phyloP scores from a whole-genome alignment of 2,888 invertebrate species.

The Gymnocheta viridis region DNA sequence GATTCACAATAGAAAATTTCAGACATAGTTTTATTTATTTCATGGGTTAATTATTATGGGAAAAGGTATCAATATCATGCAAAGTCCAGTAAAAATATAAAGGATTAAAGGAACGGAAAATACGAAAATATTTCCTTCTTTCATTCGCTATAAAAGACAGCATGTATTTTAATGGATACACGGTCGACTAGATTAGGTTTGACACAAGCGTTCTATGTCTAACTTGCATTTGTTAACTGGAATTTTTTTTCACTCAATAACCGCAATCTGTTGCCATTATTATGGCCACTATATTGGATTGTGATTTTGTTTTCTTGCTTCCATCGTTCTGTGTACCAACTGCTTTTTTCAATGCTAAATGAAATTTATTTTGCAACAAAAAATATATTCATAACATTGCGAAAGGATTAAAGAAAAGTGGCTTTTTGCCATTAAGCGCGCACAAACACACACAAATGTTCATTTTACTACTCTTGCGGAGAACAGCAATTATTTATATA shows the following conservation, averaged over 20 bases:
- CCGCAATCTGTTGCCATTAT: conserved; percentile 66
- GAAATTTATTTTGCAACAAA: conserved; percentile 15
- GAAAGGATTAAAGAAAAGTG: conserved; percentile 29
- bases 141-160: not conserved
- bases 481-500: conserved; percentile 47
- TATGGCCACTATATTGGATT: conserved; percentile 35
- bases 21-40: no score
- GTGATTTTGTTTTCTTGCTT: not conserved
- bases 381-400: conserved; percentile 11
- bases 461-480: not conserved
- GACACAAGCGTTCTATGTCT: conserved; percentile 1
- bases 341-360: conserved; percentile 34
- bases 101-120: no score
- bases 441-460: not conserved
- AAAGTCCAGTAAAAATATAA: no score
- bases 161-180: no score
- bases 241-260: conserved; percentile 45
- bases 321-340: not conserved
- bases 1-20: no score
- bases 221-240: not conserved
- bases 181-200: not conserved
- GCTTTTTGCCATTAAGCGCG: not conserved
- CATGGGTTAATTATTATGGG: no score
- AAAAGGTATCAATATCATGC: no score
- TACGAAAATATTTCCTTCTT: not conserved